These are phyloP conservation scores for Sarcoramphus papa DNA, from an alignment of 2,797 vertebrate genomes.

Conservation along the genomic window DNA sequence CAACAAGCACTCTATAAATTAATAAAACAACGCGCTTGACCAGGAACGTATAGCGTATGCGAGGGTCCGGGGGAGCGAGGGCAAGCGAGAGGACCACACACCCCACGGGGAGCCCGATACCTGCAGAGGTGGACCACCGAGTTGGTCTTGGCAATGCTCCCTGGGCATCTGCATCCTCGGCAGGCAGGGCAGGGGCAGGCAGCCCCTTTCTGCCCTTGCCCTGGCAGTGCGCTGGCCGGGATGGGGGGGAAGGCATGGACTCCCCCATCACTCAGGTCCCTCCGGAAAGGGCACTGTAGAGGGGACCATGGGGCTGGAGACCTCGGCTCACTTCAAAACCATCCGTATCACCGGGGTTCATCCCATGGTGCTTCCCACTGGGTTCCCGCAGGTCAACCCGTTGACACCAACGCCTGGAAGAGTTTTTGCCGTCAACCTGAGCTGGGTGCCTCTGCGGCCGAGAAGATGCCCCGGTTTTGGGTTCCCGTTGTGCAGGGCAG, in stretches of 20 bases:
- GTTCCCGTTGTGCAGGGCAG: not conserved
- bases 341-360: rapidly evolving
- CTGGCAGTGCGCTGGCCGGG: not conserved
- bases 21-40: not conserved
- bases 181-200: not conserved
- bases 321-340: not conserved
- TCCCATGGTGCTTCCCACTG: not conserved
- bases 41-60: rapidly evolving
- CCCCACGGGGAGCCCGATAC: rapidly evolving
- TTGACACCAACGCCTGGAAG: not conserved
- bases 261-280: not conserved
- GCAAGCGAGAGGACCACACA: rapidly evolving
- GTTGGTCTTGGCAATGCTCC: not conserved
- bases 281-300: too few species aligned
- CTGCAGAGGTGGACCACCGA: not conserved
- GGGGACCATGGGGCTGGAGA: not conserved
- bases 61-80: rapidly evolving
- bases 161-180: not conserved
- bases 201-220: not conserved
- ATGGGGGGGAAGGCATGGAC: not conserved
- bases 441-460: rapidly evolving
- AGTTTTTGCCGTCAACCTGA: not conserved
- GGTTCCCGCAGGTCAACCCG: rapidly evolving
- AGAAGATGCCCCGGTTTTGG: not conserved
- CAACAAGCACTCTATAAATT: not conserved